These are phyloP conservation scores for Dendrocincla fuliginosa DNA, from an alignment of 2,797 vertebrate species.

Conservation along the genomic window DNA sequence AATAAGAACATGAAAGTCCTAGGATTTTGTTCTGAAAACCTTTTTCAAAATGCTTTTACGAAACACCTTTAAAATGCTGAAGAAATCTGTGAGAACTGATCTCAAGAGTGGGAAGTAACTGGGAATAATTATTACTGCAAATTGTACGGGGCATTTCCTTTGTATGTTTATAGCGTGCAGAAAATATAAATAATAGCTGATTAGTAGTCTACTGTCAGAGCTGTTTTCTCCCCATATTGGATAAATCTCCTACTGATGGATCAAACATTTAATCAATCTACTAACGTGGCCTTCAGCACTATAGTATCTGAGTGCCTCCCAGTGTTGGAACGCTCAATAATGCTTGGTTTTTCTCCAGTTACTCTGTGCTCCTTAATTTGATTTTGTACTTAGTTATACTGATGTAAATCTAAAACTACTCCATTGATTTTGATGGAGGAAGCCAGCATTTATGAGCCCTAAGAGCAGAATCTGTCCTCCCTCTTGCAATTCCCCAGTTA, in stretches of 20 bases:
- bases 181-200: conserved; percentile 20
- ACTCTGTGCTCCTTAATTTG: conserved; percentile 40
- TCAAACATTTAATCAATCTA: conserved; percentile 62
- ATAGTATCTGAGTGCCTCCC: conserved; percentile 70
- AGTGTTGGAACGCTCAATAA: conserved; percentile 65
- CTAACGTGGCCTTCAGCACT: conserved; percentile 48
- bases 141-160: background rate
- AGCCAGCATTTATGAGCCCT: background rate
- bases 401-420: conserved; percentile 30
- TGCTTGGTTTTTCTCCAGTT: conserved; percentile 37
- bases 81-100: background rate
- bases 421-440: conserved; percentile 1
- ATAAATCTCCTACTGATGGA: conserved; percentile 56
- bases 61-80: background rate
- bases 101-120: background rate
- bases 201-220: background rate
- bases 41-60: background rate
- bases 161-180: background rate
- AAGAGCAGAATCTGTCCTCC: background rate
- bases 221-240: background rate
- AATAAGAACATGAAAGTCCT: background rate
- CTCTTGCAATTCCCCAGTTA: background rate
- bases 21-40: background rate
- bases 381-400: conserved; percentile 33
- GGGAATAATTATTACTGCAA: background rate